Evolutionary conservation across 2,797 vertebrate genomes (phyloP).

Genomic region (Notolepis coatsorum): DNA sequence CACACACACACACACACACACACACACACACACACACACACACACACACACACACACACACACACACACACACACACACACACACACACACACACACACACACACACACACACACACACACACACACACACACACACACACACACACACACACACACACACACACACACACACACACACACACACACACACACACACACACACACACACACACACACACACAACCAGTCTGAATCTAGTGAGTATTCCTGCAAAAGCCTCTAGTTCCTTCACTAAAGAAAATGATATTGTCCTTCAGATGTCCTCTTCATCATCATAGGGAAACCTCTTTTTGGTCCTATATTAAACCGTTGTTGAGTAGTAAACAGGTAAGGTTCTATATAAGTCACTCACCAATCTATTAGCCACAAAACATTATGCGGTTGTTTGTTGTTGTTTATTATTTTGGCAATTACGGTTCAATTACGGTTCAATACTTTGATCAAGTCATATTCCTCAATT

Average conservation of each 20-base stretch:
- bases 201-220: not conserved
- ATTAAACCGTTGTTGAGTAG: no score
- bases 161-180: constrained; percentile 4
- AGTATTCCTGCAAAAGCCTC: not conserved
- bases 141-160: not conserved
- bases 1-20: constrained; percentile 13
- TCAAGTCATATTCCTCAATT: no score
- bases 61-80: not conserved
- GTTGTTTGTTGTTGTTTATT: no score
- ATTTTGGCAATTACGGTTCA: no score
- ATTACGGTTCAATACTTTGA: no score
- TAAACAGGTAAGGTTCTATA: no score
- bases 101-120: not conserved
- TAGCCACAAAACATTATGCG: no score
- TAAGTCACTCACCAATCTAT: no score
- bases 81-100: not conserved
- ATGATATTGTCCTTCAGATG: constrained; percentile 7
- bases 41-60: not conserved
- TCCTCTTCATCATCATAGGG: constrained; percentile 5
- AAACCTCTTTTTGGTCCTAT: constrained; percentile 28
- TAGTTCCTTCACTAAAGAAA: not conserved
- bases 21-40: not conserved
- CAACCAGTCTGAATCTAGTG: not conserved
- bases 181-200: constrained; percentile 5
- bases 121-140: constrained; percentile 7